Base-by-base conservation (phyloP, 1,140 invertebrate species). In the Himalopsyche phryganea region DNA sequence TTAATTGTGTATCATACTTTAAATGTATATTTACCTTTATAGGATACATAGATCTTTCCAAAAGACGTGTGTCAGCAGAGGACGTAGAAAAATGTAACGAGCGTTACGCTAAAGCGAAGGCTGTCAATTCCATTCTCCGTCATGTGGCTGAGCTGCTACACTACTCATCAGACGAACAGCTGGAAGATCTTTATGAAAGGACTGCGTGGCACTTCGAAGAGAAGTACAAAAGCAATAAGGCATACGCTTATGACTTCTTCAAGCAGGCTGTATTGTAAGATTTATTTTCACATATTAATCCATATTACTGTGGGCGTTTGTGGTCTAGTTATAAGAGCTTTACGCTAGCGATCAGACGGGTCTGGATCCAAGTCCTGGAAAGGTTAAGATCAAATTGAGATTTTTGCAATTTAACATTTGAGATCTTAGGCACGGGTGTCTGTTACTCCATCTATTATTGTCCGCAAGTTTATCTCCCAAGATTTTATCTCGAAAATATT, bases 171-270 rank as follows among this genome's bases (percentile, higher is more conserved):
- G 91, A 98, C 71, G 89, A 93, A 64, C 89, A 98, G 70, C 74
- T 99, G 33, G 96, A 98, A 69, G 91, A 98, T 58, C 77, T 99
- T 0, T 98, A 99, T 74, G 85, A 90, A 65, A 95, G 95, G 69
- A 99, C 97, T n/a, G 97, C 97, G 1, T 99, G 98, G 98, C 82
- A 89, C 72, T 99, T 99, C 80, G 98, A 99, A 76, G 90, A 94
- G 66, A 98, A 98, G 75, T 91, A 92, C 68, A 98, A 96, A 70
- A 98, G 94, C 72, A 98, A 95, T 72, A 92, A 94, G 71, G 83
- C 85, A 9, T 93, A 91, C 35, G 92, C 95, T 42, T 98, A 98
- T 78, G 98, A 99, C 74, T 92, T 94, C 64, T 99, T 99, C 71
- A 99, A 99, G 78, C 94, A 97, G 78, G 93, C 96, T 66, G 96